Evolutionary conservation across 2,797 vertebrate genomes (phyloP).

Genomic region (Cuculus canorus): DNA sequence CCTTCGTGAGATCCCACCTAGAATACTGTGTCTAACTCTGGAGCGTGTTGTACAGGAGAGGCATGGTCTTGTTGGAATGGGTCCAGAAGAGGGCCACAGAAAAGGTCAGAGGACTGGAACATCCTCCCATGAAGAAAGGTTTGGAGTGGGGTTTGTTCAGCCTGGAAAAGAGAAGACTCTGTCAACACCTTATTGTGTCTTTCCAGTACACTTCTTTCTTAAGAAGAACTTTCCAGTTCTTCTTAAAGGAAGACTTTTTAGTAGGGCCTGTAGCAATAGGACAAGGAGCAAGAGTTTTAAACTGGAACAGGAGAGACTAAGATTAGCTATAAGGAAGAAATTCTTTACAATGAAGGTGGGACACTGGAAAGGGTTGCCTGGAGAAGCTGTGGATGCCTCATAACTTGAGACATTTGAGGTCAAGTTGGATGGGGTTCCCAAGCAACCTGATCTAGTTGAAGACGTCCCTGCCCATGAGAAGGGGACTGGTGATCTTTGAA

Average conservation of each 20-base stretch:
- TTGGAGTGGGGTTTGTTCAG: not conserved
- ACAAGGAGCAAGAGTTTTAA: not conserved
- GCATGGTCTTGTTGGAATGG: not conserved
- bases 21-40: not conserved
- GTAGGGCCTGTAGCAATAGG: not conserved
- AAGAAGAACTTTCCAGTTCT: no score
- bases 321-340: no score
- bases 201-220: no score
- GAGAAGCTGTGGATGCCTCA: no score
- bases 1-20: not conserved
- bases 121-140: not conserved
- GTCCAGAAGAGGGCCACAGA: not conserved
- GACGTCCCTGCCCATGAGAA: not conserved
- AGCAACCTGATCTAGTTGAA: no score
- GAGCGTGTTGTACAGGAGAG: not conserved
- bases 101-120: not conserved
- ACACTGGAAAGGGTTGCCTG: no score
- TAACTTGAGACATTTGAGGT: not conserved
- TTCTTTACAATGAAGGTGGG: no score
- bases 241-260: no score
- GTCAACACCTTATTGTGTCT: fast-evolving
- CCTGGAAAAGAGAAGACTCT: not conserved
- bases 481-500: not conserved
- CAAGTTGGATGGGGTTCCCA: not conserved
- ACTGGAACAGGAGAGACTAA: no score